phyloP scores from a whole-genome alignment of 2,888 invertebrate species.

The Eilema depressum region DNA sequence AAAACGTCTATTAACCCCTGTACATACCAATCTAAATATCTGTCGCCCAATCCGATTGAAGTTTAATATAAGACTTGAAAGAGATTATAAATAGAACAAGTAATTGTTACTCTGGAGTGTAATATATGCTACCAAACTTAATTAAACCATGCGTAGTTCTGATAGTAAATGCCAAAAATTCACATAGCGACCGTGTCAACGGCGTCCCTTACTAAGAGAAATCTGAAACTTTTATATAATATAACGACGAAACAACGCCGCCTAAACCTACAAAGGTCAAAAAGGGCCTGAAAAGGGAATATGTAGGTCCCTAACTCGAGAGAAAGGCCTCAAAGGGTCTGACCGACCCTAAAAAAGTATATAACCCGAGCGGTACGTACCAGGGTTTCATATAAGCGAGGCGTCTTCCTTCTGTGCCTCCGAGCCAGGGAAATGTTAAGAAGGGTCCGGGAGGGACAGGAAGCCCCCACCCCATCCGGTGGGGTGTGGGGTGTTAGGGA shows the following conservation, averaged over 20 bases:
- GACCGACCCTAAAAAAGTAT: slow-evolving; percentile 85
- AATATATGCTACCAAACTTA: slow-evolving; percentile 11
- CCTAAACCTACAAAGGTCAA: slow-evolving; percentile 79
- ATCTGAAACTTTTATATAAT: slow-evolving; percentile 71
- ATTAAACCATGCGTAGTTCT: slow-evolving; percentile 25
- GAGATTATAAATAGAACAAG: neutral
- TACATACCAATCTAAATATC: neutral
- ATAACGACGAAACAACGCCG: slow-evolving; percentile 69
- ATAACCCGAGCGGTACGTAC: slow-evolving; percentile 80
- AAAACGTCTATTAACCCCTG: neutral
- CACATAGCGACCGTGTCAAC: slow-evolving; percentile 29
- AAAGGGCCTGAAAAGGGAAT: slow-evolving; percentile 77
- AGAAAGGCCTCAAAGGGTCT: slow-evolving; percentile 79
- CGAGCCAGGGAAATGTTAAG: slow-evolving; percentile 85
- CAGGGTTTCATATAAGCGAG: slow-evolving; percentile 79
- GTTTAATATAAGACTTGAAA: neutral
- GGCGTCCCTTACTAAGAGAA: slow-evolving; percentile 53
- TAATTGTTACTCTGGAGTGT: neutral
- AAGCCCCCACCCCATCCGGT: slow-evolving; percentile 74
- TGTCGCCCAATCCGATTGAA: neutral
- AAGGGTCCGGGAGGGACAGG: slow-evolving; percentile 83
- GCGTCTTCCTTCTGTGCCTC: slow-evolving; percentile 84
- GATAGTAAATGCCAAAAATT: slow-evolving; percentile 36
- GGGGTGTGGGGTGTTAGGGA: slow-evolving; percentile 75
- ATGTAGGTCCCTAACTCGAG: slow-evolving; percentile 81